These are phyloP conservation scores for Psammodynastes pulverulentus DNA, from an alignment of 2,113 vertebrate species.

Conservation along the genomic window DNA sequence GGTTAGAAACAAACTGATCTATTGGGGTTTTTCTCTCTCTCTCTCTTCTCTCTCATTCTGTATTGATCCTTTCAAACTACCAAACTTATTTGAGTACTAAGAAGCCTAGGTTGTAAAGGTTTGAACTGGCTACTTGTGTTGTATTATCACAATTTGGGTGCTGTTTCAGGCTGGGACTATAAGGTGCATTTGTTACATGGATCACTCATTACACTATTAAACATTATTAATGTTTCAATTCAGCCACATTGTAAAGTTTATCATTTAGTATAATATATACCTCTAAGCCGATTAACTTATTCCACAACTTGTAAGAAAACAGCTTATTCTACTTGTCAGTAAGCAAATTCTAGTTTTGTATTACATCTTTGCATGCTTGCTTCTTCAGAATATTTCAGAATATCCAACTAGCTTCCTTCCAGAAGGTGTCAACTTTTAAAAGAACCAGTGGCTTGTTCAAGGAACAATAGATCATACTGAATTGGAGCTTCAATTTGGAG, in stretches of 20 bases:
- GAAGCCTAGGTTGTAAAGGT: neutral
- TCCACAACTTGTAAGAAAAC: neutral
- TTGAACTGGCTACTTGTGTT: neutral
- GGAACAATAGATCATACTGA: slow-evolving; percentile 46
- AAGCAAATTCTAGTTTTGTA: neutral
- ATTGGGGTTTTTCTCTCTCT: neutral
- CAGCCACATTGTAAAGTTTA: neutral
- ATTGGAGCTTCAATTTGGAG: slow-evolving; percentile 46
- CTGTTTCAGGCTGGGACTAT: neutral
- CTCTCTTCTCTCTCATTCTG: neutral
- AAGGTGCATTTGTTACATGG: neutral
- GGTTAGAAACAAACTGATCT: neutral
- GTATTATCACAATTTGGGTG: neutral
- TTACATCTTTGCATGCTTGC: neutral
- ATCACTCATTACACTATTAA: neutral
- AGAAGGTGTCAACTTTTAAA: slow-evolving; percentile 3
- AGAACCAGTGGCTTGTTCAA: slow-evolving; percentile 36
- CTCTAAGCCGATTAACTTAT: neutral
- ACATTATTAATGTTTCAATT: neutral
- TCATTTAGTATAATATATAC: neutral
- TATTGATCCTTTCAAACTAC: neutral
- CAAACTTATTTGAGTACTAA: neutral
- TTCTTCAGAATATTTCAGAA: neutral
- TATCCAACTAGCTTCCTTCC: neutral
- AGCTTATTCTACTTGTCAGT: neutral